phyloP scores from a whole-genome alignment of 2,113 vertebrate genomes.

The Mormyrus iriodes region DNA sequence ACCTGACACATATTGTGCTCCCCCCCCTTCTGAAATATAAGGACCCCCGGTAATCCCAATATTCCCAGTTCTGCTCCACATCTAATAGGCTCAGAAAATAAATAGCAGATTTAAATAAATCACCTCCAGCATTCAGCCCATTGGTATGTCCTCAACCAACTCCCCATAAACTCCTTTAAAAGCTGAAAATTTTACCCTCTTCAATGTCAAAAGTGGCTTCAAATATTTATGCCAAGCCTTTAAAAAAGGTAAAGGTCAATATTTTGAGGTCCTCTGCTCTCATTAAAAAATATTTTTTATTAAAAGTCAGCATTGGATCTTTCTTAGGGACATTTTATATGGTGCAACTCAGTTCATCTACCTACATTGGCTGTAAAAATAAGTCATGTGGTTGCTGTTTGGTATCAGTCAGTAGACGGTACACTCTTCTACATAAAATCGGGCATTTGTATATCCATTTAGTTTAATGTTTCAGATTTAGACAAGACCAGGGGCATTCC shows the following conservation, averaged over 20 bases:
- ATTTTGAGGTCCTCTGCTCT: background rate
- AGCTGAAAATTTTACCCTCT: conserved; percentile 40
- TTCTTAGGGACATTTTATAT: background rate
- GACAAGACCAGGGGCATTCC: no score
- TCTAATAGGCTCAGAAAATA: conserved; percentile 64
- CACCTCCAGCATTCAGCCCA: conserved; percentile 48
- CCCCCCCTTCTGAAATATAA: conserved; percentile 11
- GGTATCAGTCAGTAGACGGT: background rate
- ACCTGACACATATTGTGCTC: conserved; percentile 40
- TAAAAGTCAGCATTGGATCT: background rate
- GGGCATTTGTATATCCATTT: background rate
- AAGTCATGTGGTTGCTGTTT: background rate
- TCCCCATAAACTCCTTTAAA: conserved; percentile 29
- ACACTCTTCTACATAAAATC: background rate
- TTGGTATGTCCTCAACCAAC: conserved; percentile 34
- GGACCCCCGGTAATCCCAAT: background rate
- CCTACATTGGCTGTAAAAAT: background rate
- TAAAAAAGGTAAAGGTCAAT: background rate
- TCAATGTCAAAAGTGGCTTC: conserved; percentile 33
- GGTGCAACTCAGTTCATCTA: background rate
- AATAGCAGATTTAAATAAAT: conserved; percentile 64
- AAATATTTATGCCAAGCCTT: conserved; percentile 39
- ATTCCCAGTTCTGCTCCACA: conserved; percentile 50
- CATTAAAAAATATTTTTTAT: background rate
- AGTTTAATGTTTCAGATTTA: background rate